Percentiles rank a stretch among this genome's conserved stretches.
phyloP scores from a whole-genome alignment of 2,113 vertebrate genomes.

The Spermophilus dauricus region DNA sequence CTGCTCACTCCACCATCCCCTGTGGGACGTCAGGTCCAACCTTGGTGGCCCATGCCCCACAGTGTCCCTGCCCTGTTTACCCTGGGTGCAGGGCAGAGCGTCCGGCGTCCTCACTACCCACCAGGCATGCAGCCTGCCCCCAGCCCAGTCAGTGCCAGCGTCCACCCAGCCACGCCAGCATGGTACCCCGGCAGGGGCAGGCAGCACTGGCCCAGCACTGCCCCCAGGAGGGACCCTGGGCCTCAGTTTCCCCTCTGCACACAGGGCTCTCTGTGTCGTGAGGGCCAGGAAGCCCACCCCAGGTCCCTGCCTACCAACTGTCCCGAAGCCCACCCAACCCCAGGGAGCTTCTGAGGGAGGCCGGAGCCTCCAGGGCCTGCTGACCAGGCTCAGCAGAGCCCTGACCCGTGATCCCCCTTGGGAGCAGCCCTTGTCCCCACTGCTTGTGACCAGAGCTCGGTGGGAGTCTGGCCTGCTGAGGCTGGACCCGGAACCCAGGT shows the following conservation, averaged over 20 bases:
- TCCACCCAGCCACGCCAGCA: background rate
- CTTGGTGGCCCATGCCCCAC: slow-evolving; percentile 74
- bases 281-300: background rate
- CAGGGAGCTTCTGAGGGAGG: background rate
- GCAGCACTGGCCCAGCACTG: background rate
- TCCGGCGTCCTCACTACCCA: background rate
- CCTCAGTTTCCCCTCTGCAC: background rate
- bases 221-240: background rate
- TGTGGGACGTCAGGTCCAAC: background rate
- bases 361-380: background rate
- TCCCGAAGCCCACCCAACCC: too few relatives aligned
- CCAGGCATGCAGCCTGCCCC: background rate
- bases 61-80: background rate
- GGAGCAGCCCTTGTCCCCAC: background rate
- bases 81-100: background rate
- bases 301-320: background rate
- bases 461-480: background rate
- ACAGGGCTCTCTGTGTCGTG: rapidly evolving
- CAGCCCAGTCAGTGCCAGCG: background rate
- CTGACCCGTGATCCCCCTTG: background rate
- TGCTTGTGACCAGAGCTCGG: too few relatives aligned
- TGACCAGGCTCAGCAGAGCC: background rate
- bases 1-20: slow-evolving; percentile 62
- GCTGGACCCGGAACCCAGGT: background rate
- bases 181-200: background rate